Percentiles rank a stretch among this genome's conserved stretches.
Evolutionary conservation across 2,113 vertebrate species (phyloP).

Genomic region (Etheostoma cragini): DNA sequence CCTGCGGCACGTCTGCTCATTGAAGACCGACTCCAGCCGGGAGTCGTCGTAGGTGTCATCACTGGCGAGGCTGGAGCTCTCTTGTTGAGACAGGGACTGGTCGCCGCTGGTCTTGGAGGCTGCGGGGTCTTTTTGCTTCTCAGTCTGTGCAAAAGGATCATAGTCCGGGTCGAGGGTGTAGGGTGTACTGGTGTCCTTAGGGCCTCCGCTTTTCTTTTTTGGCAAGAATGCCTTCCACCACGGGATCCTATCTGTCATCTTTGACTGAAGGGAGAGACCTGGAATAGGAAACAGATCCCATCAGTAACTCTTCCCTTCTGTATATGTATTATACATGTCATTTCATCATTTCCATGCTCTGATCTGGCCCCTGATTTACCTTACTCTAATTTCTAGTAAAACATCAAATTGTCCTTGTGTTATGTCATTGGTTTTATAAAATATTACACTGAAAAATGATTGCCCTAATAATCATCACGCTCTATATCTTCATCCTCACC

Average conservation of each 20-base stretch:
- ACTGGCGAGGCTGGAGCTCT: constrained; percentile 38
- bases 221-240: constrained; percentile 84
- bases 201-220: constrained; percentile 62
- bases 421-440: not conserved
- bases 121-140: constrained; percentile 40
- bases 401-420: not conserved
- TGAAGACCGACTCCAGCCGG: constrained; percentile 77
- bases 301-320: not conserved
- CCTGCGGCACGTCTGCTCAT: constrained; percentile 86
- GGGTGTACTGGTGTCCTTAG: constrained; percentile 31
- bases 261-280: constrained; percentile 35
- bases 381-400: not conserved
- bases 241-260: constrained; percentile 80
- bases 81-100: constrained; percentile 47
- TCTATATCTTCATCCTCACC: not conserved
- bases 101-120: constrained; percentile 10
- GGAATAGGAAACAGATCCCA: not conserved
- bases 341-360: not conserved
- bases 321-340: not conserved
- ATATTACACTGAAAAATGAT: not conserved
- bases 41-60: constrained; percentile 81
- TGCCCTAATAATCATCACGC: not conserved
- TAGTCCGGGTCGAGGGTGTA: constrained; percentile 48
- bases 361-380: not conserved
- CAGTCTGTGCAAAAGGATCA: constrained; percentile 65